Evolutionary conservation across 2,797 vertebrate genomes (phyloP).

Genomic region (Vultur gryphus): DNA sequence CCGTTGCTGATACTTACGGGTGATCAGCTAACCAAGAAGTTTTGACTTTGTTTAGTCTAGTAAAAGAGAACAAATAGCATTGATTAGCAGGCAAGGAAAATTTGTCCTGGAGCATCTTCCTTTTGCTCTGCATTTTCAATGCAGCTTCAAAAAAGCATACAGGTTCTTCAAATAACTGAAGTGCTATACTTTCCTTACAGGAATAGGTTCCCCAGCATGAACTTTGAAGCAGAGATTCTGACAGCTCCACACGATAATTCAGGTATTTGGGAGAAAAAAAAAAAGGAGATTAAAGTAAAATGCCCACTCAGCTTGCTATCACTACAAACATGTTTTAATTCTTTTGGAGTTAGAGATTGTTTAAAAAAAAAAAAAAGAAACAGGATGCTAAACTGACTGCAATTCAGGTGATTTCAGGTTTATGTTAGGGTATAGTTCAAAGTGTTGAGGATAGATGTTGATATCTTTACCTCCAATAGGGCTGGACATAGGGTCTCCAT

Average conservation of each 20-base stretch:
- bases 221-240: conserved; percentile 64
- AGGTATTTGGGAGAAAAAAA: conserved; percentile 32
- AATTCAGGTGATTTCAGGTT: not conserved
- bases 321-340: not conserved
- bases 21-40: not conserved
- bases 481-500: not conserved
- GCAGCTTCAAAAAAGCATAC: not conserved
- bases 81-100: not conserved
- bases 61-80: not conserved
- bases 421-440: not conserved
- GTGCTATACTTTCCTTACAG: conserved; percentile 54
- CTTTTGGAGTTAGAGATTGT: not conserved
- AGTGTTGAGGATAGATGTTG: not conserved
- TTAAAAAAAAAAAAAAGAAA: not conserved
- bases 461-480: not conserved
- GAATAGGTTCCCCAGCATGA: conserved; percentile 54
- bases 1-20: accelerated
- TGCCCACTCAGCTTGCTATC: not conserved
- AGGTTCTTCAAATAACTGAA: conserved; percentile 54
- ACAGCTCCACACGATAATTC: conserved; percentile 53
- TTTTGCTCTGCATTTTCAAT: conserved; percentile 1
- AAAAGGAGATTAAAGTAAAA: not conserved
- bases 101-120: not conserved
- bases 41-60: not conserved
- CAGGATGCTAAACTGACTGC: not conserved